Percentiles rank a stretch among this genome's conserved stretches.
phyloP scores from a whole-genome alignment of 1,140 invertebrate species.

The Zaprionus vittiger region DNA sequence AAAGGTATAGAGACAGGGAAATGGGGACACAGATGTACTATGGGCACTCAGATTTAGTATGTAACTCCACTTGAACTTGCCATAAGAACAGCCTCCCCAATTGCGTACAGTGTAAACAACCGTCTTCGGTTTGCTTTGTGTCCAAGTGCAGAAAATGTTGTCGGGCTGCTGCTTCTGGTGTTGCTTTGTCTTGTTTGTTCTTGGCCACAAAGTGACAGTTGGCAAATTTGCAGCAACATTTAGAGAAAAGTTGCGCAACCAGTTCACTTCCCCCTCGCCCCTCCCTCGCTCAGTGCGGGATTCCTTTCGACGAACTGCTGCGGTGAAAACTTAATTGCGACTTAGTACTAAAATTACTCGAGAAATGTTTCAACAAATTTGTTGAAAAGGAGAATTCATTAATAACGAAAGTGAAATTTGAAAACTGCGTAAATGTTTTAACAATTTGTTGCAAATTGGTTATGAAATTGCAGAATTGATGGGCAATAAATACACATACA shows the following conservation, averaged over 20 bases:
- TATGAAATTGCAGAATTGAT: background rate
- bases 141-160: slow-evolving; percentile 39
- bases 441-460: background rate
- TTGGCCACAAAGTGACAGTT: slow-evolving; percentile 51
- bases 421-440: background rate
- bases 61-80: background rate
- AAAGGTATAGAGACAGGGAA: too few relatives aligned
- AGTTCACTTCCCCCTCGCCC: background rate
- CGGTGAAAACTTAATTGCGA: slow-evolving; percentile 43
- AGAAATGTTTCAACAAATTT: background rate
- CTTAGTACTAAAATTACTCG: slow-evolving; percentile 3
- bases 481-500: too few relatives aligned
- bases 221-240: slow-evolving; percentile 56
- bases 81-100: background rate
- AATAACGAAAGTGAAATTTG: slow-evolving; percentile 1
- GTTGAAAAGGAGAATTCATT: background rate
- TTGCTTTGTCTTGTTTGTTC: slow-evolving; percentile 38
- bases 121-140: slow-evolving; percentile 32
- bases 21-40: too few relatives aligned
- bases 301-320: slow-evolving; percentile 5
- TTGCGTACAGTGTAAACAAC: slow-evolving; percentile 27
- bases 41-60: too few relatives aligned
- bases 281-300: background rate
- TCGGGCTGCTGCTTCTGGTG: slow-evolving; percentile 20
- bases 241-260: slow-evolving; percentile 38